Conservation (phyloP, 2,113 vertebrate genomes). For the Paratilapia polleni region DNA sequence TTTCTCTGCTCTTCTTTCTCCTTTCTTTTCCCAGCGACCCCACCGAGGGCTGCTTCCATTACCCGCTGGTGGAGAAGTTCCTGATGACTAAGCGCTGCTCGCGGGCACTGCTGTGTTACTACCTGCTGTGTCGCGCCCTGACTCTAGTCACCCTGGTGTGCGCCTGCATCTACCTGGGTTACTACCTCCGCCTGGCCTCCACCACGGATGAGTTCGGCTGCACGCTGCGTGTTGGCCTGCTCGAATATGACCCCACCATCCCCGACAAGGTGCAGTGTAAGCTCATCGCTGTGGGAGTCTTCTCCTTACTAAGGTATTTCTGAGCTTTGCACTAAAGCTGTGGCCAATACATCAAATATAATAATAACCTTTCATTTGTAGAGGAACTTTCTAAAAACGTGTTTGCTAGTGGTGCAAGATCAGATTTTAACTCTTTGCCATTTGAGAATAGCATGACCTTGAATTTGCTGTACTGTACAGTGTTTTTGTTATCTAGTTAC, state of each 20-base stretch:
- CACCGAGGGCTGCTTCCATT: constrained; percentile 87
- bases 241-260: constrained; percentile 82
- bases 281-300: constrained; percentile 91
- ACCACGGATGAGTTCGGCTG: constrained; percentile 91
- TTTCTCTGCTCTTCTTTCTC: not conserved
- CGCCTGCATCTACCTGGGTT: constrained; percentile 88
- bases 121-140: constrained; percentile 85
- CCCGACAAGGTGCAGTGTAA: constrained; percentile 91
- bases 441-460: not conserved
- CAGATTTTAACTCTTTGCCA: not conserved
- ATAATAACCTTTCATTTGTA: not conserved
- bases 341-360: not conserved
- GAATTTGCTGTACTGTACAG: no score
- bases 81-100: constrained; percentile 89
- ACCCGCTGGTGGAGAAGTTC: constrained; percentile 94
- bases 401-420: not conserved
- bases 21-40: constrained; percentile 74
- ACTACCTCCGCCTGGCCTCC: constrained; percentile 90
- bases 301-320: constrained; percentile 87
- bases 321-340: not conserved
- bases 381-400: not conserved
- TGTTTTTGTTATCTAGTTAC: no score
- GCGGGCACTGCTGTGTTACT: constrained; percentile 81
- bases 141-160: constrained; percentile 83
- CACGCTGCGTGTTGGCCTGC: constrained; percentile 87